Conservation (phyloP, 2,888 invertebrate species). For the Xylota sylvarum region DNA sequence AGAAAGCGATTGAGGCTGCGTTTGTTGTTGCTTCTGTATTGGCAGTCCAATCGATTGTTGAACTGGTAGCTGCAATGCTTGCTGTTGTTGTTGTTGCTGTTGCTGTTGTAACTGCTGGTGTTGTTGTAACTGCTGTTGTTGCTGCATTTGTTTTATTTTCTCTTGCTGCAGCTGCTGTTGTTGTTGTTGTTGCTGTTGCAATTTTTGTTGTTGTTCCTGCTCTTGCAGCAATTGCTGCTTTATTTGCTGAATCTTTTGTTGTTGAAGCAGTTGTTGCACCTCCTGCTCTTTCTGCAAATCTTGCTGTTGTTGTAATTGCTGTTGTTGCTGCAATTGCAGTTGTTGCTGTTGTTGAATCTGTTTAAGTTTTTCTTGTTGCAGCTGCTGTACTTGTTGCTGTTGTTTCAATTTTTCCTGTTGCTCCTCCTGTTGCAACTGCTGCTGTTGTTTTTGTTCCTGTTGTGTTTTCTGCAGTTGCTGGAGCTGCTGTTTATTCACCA, state of each 20-base stretch:
- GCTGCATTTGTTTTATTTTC: constrained; percentile 81
- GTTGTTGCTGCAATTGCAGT: constrained; percentile 69
- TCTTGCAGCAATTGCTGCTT: constrained; percentile 78
- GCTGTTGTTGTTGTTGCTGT: constrained; percentile 78
- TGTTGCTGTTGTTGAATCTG: constrained; percentile 65
- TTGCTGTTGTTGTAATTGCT: constrained; percentile 80
- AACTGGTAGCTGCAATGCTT: constrained; percentile 34
- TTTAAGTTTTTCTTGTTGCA: constrained; percentile 78
- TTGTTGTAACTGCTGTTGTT: constrained; percentile 78
- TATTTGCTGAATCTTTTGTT: constrained; percentile 73
- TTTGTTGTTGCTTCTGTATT: constrained; percentile 55
- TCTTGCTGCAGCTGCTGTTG: constrained; percentile 77
- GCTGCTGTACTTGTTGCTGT: constrained; percentile 77
- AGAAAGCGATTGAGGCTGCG: constrained; percentile 29
- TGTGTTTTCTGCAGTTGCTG: constrained; percentile 83
- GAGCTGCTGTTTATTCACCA: constrained; percentile 75
- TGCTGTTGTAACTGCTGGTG: constrained; percentile 71
- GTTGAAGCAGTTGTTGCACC: constrained; percentile 79
- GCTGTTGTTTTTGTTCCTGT: constrained; percentile 73
- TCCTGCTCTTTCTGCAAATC: constrained; percentile 79
- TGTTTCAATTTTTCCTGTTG: constrained; percentile 58
- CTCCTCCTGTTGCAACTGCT: constrained; percentile 55
- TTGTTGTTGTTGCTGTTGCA: constrained; percentile 65
- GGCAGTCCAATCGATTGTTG: constrained; percentile 41
- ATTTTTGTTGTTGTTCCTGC: constrained; percentile 49